Base-by-base conservation (phyloP, 2,797 vertebrate genomes). In the Strix occidentalis region DNA sequence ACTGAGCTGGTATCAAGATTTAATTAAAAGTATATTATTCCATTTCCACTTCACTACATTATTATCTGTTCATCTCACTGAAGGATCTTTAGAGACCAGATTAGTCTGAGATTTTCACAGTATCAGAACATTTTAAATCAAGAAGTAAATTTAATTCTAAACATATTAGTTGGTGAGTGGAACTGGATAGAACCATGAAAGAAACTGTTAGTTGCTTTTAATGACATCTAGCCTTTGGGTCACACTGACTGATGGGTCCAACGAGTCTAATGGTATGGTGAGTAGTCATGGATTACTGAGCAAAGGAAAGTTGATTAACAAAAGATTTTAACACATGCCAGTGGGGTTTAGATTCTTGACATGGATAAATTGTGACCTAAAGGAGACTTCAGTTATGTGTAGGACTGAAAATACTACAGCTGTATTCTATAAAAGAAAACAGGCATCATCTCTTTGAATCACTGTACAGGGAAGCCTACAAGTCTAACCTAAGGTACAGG, bases 11-110 rank as follows among this genome's bases (percentile, higher is more conserved):
- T 56, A 84, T 41, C 29, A 89, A 94, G 78, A 83, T 83, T 86
- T 90, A 87, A 87, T 93, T 68, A 74, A 50, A 95, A 93, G 60
- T 54, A 6, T 41, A 58, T 80, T 88, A 53, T 87, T 94, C 50
- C 16, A 13, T 87, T 92, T 90, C 26, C 14, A 56, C 29, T 78
- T 94, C 19, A 65, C 82, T 94, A 77, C 10, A 11, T 63, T 81
- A 60, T 58, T 76, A 74, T 74, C 35, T 79, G 7, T 82, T 95
- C 54, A 71, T 75, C 29, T 69, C 29, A 63, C 5, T 82, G 77
- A 84, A 87, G 28, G 41, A 54, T 84, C 86, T 85, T 84, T 63
- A 78, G 74, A 81, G 45, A 86, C 14, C 14, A 72, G 37, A 87
- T 71, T 64, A 89, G 51, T 54, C 33, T 82, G 23, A 90, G 39